Conservation (phyloP, 2,797 vertebrate species). For the Ptychobarbus kaznakovi region DNA sequence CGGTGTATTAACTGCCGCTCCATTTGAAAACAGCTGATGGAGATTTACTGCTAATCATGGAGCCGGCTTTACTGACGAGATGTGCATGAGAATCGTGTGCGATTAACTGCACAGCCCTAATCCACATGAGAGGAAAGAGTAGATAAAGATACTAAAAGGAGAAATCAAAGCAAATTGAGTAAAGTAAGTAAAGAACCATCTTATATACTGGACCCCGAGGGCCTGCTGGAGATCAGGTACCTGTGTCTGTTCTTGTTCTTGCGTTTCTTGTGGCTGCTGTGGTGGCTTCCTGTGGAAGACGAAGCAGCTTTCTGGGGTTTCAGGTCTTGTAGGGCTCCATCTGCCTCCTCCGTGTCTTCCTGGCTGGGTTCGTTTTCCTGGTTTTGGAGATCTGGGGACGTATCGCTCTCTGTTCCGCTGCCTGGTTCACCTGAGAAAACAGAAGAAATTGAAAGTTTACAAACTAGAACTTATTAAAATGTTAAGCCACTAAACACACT, state of each 20-base stretch:
- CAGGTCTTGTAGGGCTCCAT: slow-evolving; percentile 91
- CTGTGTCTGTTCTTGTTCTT: slow-evolving; percentile 99
- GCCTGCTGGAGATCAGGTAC: slow-evolving; percentile 69
- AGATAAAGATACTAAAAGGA: background rate
- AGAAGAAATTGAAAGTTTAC: background rate
- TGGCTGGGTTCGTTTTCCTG: slow-evolving; percentile 96
- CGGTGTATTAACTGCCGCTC: too few species aligned
- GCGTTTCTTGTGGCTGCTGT: slow-evolving; percentile 96
- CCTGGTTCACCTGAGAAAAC: slow-evolving; percentile 87
- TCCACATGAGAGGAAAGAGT: background rate
- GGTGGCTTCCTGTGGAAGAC: slow-evolving; percentile 92
- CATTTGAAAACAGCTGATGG: too few species aligned
- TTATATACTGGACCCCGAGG: background rate
- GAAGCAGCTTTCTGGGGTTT: slow-evolving; percentile 97
- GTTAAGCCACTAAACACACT: background rate
- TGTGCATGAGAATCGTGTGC: too few species aligned
- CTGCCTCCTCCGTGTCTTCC: slow-evolving; percentile 93
- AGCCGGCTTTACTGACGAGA: too few species aligned
- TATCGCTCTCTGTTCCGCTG: slow-evolving; percentile 95
- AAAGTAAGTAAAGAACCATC: too few species aligned
- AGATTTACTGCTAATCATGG: too few species aligned
- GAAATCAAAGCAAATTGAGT: background rate
- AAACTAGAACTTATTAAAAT: background rate
- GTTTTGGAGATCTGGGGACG: slow-evolving; percentile 97
- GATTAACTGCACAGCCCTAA: background rate